phyloP scores from a whole-genome alignment of 2,888 invertebrate genomes.

The Anorthoa munda region DNA sequence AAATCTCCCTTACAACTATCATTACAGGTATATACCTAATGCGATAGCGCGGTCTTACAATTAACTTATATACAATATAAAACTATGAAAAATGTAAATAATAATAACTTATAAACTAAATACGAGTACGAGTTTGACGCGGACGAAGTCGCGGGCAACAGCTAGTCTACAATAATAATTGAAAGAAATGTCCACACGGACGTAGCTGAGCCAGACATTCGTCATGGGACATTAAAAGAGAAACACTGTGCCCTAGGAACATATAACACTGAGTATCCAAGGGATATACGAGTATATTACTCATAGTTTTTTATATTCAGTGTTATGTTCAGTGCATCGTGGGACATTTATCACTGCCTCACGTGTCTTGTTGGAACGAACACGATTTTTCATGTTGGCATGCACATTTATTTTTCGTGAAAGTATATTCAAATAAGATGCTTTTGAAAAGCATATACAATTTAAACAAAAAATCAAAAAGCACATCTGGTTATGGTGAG shows the following conservation, averaged over 20 bases:
- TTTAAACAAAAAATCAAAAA: no score
- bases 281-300: constrained; percentile 12
- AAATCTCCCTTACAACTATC: no score
- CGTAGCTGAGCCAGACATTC: constrained; percentile 7
- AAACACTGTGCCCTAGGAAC: not conserved
- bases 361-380: constrained; percentile 10
- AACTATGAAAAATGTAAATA: no score
- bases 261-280: constrained; percentile 9
- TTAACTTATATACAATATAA: no score
- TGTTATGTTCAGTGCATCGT: constrained; percentile 33
- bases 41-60: no score
- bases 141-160: no score
- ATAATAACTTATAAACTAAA: no score
- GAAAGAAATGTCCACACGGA: not conserved
- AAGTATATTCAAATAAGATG: not conserved
- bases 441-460: no score
- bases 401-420: constrained; percentile 1
- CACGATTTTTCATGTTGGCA: constrained; percentile 42
- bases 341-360: constrained; percentile 45
- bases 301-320: constrained; percentile 27
- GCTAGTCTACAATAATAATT: not conserved
- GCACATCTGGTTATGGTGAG: no score
- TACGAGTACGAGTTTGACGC: no score
- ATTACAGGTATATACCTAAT: no score
- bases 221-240: constrained; percentile 26